These are phyloP conservation scores for Zoanthus sansibaricus DNA, from an alignment of 92 coral and sea anemone genomes.

Conservation along the genomic window DNA sequence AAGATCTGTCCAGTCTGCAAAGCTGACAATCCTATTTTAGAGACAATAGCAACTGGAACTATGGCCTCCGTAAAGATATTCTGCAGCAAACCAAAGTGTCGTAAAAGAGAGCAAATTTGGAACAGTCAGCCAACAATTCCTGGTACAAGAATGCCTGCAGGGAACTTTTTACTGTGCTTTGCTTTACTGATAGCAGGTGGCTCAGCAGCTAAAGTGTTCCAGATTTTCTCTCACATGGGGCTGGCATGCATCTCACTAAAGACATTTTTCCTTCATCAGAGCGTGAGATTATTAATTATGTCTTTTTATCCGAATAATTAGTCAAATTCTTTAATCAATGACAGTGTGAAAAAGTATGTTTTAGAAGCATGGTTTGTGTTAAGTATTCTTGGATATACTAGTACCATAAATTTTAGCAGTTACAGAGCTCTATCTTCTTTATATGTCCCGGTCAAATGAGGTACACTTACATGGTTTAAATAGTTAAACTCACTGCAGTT, in stretches of 20 bases:
- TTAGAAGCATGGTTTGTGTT: conserved; percentile 4
- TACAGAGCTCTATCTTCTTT: conserved; percentile 8
- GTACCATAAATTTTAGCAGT: conserved; percentile 4
- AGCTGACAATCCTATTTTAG: conserved; percentile 49
- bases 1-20: conserved; percentile 61
- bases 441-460: conserved; percentile 15
- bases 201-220: conserved; percentile 54
- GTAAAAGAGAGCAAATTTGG: conserved; percentile 42
- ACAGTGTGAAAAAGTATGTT: conserved; percentile 7
- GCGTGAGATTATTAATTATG: conserved; percentile 7
- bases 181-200: conserved; percentile 63
- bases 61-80: conserved; percentile 65
- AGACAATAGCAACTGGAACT: conserved; percentile 58
- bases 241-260: conserved; percentile 43
- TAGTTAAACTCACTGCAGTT: not conserved
- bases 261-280: conserved; percentile 14
- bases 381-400: conserved; percentile 6
- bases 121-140: conserved; percentile 71
- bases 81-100: conserved; percentile 55
- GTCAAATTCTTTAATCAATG: conserved; percentile 2
- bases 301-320: conserved; percentile 3
- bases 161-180: conserved; percentile 70
- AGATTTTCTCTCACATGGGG: conserved; percentile 65
- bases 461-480: conserved; percentile 3
- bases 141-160: conserved; percentile 69